A percentile compares a stretch with the other conserved stretches of the same genome.
phyloP scores from a whole-genome alignment of 1,140 invertebrate species.

The Scaptodrosophila lebanonensis region DNA sequence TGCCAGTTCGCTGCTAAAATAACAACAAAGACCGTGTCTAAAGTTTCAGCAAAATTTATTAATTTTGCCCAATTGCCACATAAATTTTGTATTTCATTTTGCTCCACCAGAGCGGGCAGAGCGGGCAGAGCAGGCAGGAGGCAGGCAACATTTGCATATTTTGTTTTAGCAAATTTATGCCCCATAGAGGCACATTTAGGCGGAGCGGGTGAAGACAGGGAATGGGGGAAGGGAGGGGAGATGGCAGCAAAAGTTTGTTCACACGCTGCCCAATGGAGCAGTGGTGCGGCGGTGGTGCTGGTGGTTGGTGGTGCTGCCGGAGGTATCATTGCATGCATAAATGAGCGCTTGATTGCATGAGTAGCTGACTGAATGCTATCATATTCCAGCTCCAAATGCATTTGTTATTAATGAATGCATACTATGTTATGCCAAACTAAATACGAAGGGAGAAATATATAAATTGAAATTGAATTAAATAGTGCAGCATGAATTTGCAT shows the following conservation, averaged over 20 bases:
- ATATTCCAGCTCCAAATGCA: too few relatives aligned
- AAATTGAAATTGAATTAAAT: conserved; percentile 40
- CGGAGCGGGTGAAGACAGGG: too few relatives aligned
- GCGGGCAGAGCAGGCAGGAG: not conserved
- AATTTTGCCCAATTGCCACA: conserved; percentile 57
- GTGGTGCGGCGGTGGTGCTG: conserved; percentile 1
- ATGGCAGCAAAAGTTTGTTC: conserved; percentile 34
- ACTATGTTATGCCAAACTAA: conserved; percentile 37
- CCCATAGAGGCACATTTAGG: too few relatives aligned
- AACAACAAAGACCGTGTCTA: too few relatives aligned
- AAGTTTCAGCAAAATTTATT: conserved; percentile 55
- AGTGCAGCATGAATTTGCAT: conserved; percentile 20
- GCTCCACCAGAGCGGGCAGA: conserved; percentile 13
- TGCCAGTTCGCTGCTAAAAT: too few relatives aligned
- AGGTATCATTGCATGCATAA: too few relatives aligned
- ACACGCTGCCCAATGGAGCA: conserved; percentile 46
- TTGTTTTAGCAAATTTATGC: conserved; percentile 8
- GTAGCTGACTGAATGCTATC: conserved; percentile 32
- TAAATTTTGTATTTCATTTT: conserved; percentile 33
- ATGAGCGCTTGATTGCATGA: conserved; percentile 7
- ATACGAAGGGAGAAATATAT: conserved; percentile 35
- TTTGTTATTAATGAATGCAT: conserved; percentile 44
- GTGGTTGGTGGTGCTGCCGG: not conserved
- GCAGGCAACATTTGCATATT: conserved; percentile 42
- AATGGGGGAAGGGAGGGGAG: too few relatives aligned